Base-by-base conservation (phyloP, 2,888 invertebrate genomes). In the Dromius quadrimaculatus region DNA sequence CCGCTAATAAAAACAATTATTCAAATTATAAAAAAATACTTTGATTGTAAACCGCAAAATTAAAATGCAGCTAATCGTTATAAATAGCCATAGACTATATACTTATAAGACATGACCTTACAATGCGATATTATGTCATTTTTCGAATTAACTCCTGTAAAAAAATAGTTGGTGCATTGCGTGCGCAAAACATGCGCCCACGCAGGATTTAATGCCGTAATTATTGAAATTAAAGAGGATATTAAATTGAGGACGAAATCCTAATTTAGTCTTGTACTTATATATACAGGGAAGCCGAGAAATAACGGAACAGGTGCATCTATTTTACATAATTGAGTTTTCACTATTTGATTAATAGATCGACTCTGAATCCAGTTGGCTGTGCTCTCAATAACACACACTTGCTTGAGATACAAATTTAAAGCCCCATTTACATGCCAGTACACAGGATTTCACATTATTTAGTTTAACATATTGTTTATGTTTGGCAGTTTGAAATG, bases 301-400 rank as follows among this genome's bases (percentile, higher is more conserved):
- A 41, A 3, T 54, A 54, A 54, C 50, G 50, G 50, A 13, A 54
- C 41, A 5, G 6, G 11, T 11, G 47, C 50, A 54, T 54, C 50
- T 28, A 28, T 15, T 54, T 54, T 54, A 54, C 50, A 54, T 54
- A 54, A 54, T 54, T 54, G 32, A 54, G 50, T 54, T 54, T 54
- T 54, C 50, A 28, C 50, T 54, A 17, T 54, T 54, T 54, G 50
- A 54, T 54, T 54, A 54, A 54, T 54, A 28, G 50, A 54, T 54
- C 50, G 9, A 28, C 28, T 54, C 50, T 28, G 4, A 23, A 47
- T 28, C 50, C 15, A 54, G 41, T 3, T 41, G 5, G 15, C 41
- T 41, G 6, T 41, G 15, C 41, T 3, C 15, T 15, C 41, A 11
- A 41, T 41, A n/a, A 34, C 34, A 34, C 8, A 34, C 34, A 34